Conservation (phyloP, 2,113 vertebrate species). For the Ursus arctos region DNA sequence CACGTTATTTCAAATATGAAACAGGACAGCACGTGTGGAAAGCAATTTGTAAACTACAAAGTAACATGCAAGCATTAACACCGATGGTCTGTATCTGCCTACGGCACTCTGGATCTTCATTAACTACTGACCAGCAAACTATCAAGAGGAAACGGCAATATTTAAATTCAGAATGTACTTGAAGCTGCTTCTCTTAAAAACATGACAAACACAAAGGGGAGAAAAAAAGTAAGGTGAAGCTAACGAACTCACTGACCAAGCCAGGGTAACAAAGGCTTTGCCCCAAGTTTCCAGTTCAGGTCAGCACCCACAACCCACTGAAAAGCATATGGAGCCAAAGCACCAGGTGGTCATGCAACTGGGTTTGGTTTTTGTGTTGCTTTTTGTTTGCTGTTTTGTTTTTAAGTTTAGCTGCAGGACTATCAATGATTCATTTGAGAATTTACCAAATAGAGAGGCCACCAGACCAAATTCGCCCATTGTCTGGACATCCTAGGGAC, state of each 20-base stretch:
- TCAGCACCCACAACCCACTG: not conserved
- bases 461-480: not conserved
- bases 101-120: not conserved
- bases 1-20: not conserved
- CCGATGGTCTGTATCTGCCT: not conserved
- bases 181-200: constrained; percentile 13
- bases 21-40: not conserved
- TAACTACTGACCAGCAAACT: not conserved
- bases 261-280: not conserved
- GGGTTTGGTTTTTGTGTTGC: not conserved
- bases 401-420: not conserved
- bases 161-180: not conserved
- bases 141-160: not conserved
- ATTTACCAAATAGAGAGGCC: not conserved
- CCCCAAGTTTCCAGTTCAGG: not conserved
- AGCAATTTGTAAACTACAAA: not conserved
- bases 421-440: not conserved
- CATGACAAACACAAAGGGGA: not conserved
- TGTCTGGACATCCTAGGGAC: not conserved
- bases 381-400: not conserved
- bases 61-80: not conserved
- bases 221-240: not conserved
- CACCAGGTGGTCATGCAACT: not conserved
- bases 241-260: not conserved
- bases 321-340: not conserved